Evolutionary conservation across 2,797 vertebrate genomes (phyloP).

Genomic region (Phyllotis vaccarum): DNA sequence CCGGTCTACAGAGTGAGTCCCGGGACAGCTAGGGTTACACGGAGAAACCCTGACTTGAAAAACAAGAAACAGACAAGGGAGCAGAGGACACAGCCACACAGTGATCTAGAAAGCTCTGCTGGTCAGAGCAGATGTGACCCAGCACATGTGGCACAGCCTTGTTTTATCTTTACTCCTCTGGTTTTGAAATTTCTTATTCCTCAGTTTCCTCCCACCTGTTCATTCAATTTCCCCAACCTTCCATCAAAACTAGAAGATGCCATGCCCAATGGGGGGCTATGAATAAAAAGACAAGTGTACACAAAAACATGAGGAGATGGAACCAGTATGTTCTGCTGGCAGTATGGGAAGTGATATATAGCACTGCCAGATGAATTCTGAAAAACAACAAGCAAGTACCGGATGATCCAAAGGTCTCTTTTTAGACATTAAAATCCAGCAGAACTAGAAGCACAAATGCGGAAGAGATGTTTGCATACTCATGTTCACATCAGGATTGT

Average conservation of each 20-base stretch:
- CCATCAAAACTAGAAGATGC: neutral
- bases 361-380: neutral
- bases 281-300: neutral
- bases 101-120: too few relatives aligned
- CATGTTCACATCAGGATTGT: neutral
- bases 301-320: neutral
- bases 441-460: neutral
- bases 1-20: too few relatives aligned
- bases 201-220: neutral
- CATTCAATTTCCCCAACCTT: neutral
- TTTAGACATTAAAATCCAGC: neutral
- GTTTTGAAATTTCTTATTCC: neutral
- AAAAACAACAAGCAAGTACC: neutral
- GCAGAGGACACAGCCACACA: too few relatives aligned
- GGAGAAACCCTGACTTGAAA: too few relatives aligned
- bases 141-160: neutral
- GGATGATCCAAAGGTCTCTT: neutral
- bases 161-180: neutral
- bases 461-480: neutral
- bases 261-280: neutral
- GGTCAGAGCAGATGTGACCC: neutral
- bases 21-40: too few relatives aligned
- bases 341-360: neutral
- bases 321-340: neutral
- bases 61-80: too few relatives aligned